Percentiles rank a stretch among this genome's conserved stretches.
Evolutionary conservation across 92 coral and sea anemone species (phyloP).

Genomic region (Bergia puertoricense): DNA sequence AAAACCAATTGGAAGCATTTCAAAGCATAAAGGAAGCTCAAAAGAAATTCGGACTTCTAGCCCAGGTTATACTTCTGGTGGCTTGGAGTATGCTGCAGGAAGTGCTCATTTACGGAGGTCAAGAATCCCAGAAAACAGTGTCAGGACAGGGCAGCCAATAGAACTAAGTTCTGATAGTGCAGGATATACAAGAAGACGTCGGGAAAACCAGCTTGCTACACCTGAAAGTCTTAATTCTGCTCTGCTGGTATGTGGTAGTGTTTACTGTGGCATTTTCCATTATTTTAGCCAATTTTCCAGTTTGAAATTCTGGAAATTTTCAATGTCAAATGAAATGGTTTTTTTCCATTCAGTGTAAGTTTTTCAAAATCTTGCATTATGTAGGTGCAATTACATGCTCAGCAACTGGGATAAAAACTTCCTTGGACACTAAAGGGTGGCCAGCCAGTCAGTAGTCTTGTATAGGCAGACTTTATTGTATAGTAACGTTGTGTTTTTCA

Average conservation of each 20-base stretch:
- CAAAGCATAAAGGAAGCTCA: slow-evolving; percentile 63
- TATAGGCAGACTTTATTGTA: too few relatives aligned
- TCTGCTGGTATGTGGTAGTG: slow-evolving; percentile 70
- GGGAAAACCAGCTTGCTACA: slow-evolving; percentile 75
- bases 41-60: slow-evolving; percentile 64
- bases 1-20: slow-evolving; percentile 88
- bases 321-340: too few relatives aligned
- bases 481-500: background rate
- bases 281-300: too few relatives aligned
- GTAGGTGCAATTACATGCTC: too few relatives aligned
- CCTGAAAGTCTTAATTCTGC: slow-evolving; percentile 87
- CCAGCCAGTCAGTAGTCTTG: too few relatives aligned
- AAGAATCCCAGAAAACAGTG: slow-evolving; percentile 76
- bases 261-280: too few relatives aligned
- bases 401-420: too few relatives aligned
- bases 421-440: too few relatives aligned
- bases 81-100: slow-evolving; percentile 52
- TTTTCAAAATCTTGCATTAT: too few relatives aligned
- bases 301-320: too few relatives aligned
- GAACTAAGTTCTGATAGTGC: slow-evolving; percentile 75
- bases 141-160: slow-evolving; percentile 60
- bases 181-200: slow-evolving; percentile 66
- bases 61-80: slow-evolving; percentile 51
- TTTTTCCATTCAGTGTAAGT: too few relatives aligned
- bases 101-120: slow-evolving; percentile 71